A percentile compares a stretch with the other conserved stretches of the same genome.
Evolutionary conservation across 2,888 invertebrate genomes (phyloP).

Genomic region (Lacanobia wlatinum): DNA sequence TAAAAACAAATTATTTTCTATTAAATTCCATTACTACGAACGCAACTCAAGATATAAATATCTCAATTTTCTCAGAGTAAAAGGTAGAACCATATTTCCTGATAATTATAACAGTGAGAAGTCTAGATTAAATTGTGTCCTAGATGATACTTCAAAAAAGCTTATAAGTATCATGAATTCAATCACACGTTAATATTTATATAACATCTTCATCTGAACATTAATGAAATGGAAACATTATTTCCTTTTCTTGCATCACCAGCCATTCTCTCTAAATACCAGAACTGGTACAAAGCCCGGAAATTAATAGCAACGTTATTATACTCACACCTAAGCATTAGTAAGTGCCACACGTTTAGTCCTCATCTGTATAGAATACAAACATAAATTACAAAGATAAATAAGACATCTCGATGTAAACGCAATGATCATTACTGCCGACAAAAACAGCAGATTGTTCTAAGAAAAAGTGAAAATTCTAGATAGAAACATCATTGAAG

Average conservation of each 20-base stretch:
- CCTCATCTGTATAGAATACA: slow-evolving; percentile 63
- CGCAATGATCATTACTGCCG: slow-evolving; percentile 68
- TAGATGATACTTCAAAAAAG: slow-evolving; percentile 19
- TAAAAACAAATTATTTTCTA: neutral
- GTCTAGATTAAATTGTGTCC: neutral
- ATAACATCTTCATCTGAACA: slow-evolving; percentile 42
- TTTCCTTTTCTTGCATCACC: slow-evolving; percentile 43
- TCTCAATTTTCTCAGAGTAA: neutral
- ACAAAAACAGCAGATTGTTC: slow-evolving; percentile 74
- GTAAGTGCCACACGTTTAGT: slow-evolving; percentile 50
- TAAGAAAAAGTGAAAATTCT: slow-evolving; percentile 75
- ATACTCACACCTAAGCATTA: slow-evolving; percentile 56
- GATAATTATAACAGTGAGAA: neutral
- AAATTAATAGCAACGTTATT: slow-evolving; percentile 58
- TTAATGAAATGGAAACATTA: slow-evolving; percentile 49
- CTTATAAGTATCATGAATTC: slow-evolving; percentile 6
- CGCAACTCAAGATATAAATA: neutral
- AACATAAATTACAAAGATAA: slow-evolving; percentile 69
- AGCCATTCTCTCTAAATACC: slow-evolving; percentile 48
- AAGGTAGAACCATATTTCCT: neutral
- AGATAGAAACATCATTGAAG: slow-evolving; percentile 83
- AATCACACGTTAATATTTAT: slow-evolving; percentile 50
- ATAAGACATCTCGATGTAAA: slow-evolving; percentile 75
- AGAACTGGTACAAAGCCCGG: slow-evolving; percentile 61
- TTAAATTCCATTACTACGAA: neutral